phyloP scores from a whole-genome alignment of 2,113 vertebrate species.

The Ciconia boyciana region DNA sequence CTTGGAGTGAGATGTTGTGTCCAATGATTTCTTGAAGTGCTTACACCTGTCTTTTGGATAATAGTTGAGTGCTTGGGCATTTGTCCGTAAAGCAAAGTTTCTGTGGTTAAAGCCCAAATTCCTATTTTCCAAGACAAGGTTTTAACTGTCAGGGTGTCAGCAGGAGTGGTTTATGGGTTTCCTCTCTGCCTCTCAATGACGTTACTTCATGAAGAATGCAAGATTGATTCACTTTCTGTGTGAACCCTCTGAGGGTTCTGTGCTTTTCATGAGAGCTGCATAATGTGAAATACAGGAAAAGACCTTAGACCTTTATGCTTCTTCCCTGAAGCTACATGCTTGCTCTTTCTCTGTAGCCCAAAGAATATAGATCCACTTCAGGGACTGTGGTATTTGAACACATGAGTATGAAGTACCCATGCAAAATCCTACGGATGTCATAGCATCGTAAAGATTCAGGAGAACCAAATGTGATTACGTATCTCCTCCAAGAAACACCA shows the following conservation, averaged over 20 bases:
- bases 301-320: neutral
- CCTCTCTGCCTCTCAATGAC: neutral
- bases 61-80: neutral
- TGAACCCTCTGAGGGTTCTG: neutral
- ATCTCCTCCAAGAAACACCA: neutral
- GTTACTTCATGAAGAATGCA: neutral
- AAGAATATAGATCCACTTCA: neutral
- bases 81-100: neutral
- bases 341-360: neutral
- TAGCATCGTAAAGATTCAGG: neutral
- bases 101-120: neutral
- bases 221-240: neutral
- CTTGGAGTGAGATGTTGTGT: neutral
- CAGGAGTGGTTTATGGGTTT: neutral
- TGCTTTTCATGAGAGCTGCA: neutral
- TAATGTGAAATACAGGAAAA: neutral
- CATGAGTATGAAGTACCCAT: neutral
- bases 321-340: neutral
- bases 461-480: neutral
- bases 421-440: neutral
- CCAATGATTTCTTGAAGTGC: neutral
- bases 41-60: neutral
- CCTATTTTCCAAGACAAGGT: neutral
- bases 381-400: neutral
- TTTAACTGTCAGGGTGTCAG: neutral